phyloP scores from a whole-genome alignment of 1,140 invertebrate genomes.

The Druon quercuslanigerum region DNA sequence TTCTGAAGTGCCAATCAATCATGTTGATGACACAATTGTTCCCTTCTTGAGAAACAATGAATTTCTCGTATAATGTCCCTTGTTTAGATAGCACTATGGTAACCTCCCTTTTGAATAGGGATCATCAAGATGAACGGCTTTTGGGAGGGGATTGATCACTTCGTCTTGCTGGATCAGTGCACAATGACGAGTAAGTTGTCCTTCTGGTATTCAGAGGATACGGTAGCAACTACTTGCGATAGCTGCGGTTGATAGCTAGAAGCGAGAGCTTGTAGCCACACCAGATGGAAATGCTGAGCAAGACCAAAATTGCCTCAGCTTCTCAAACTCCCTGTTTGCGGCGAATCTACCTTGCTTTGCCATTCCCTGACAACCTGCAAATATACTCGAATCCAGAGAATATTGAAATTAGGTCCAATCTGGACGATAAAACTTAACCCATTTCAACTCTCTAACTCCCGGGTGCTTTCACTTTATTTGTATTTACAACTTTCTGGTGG shows the following conservation, averaged over 20 bases:
- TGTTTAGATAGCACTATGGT: background rate
- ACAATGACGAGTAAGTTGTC: slow-evolving; percentile 20
- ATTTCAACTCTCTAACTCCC: background rate
- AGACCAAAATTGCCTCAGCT: slow-evolving; percentile 65
- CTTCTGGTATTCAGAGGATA: background rate
- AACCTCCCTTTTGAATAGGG: slow-evolving; percentile 6
- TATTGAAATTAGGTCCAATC: slow-evolving; percentile 7
- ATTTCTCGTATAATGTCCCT: too few relatives aligned
- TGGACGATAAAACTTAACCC: background rate
- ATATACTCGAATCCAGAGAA: slow-evolving; percentile 17
- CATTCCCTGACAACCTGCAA: slow-evolving; percentile 34
- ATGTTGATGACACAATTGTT: background rate
- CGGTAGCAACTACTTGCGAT: slow-evolving; percentile 19
- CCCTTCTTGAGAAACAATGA: background rate
- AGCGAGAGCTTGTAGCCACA: slow-evolving; percentile 47
- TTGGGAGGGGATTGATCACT: slow-evolving; percentile 19
- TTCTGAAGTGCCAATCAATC: too few relatives aligned
- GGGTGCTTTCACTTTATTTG: too few relatives aligned
- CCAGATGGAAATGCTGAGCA: slow-evolving; percentile 65
- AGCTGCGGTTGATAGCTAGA: slow-evolving; percentile 47
- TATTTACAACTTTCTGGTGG: too few relatives aligned
- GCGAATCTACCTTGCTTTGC: slow-evolving; percentile 51
- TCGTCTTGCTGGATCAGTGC: slow-evolving; percentile 1
- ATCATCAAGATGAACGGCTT: slow-evolving; percentile 19
- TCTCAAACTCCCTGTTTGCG: slow-evolving; percentile 61